These are phyloP conservation scores for Cryptotis parvus DNA, from an alignment of 2,113 vertebrate species.

Conservation along the genomic window DNA sequence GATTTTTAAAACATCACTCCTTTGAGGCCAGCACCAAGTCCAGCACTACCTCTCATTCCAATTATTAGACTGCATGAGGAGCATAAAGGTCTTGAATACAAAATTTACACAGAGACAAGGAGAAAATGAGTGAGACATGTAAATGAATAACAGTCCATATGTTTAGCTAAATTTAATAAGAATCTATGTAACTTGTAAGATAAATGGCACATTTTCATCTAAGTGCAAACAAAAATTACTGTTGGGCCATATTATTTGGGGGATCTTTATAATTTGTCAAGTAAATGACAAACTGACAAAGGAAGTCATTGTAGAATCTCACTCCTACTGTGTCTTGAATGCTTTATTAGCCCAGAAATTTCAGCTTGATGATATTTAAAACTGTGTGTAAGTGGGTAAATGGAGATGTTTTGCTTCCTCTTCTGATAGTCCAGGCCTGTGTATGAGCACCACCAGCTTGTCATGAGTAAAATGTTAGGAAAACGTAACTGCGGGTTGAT, in stretches of 20 bases:
- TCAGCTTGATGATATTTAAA: background rate
- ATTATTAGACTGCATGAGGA: background rate
- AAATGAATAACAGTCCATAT: background rate
- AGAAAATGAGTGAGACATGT: background rate
- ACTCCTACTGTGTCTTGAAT: background rate
- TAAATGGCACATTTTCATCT: background rate
- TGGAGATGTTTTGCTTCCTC: background rate
- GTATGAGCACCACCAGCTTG: background rate
- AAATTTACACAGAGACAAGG: background rate
- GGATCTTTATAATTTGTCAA: background rate
- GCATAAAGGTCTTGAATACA: background rate
- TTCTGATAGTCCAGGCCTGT: background rate
- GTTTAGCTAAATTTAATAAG: constrained; percentile 37
- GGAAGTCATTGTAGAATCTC: background rate
- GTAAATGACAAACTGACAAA: background rate
- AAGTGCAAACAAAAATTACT: background rate
- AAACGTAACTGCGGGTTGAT: no score
- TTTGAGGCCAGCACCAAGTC: background rate
- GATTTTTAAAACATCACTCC: background rate
- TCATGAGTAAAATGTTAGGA: background rate
- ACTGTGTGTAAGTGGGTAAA: background rate
- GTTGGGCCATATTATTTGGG: background rate
- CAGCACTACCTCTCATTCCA: background rate
- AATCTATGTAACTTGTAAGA: constrained; percentile 34
- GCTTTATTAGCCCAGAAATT: background rate